Percentiles rank a stretch among this genome's conserved stretches.
Conservation (phyloP, 2,888 invertebrate genomes). For the Kuschelorhynchus macadamiae region DNA sequence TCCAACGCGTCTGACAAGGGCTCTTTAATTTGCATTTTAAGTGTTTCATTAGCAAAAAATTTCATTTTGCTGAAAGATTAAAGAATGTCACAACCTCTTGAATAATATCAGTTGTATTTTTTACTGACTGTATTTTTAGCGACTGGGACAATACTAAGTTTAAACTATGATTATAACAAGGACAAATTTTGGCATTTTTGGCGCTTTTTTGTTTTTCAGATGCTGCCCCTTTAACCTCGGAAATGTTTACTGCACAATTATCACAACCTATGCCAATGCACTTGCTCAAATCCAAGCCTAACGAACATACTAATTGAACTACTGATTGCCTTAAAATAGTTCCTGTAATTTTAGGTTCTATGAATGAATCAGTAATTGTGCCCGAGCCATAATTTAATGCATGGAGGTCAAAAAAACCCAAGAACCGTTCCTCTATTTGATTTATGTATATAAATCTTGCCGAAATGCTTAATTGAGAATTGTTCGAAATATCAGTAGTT, state of each 20-base stretch:
- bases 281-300: constrained; percentile 16
- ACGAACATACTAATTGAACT: background rate
- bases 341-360: constrained; percentile 18
- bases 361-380: background rate
- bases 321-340: constrained; percentile 8
- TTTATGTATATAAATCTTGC: constrained; percentile 16
- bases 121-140: constrained; percentile 6
- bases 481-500: constrained; percentile 33
- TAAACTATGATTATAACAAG: constrained; percentile 15
- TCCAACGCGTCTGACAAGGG: too few species aligned
- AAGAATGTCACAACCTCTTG: constrained; percentile 22
- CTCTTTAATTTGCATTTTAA: too few species aligned
- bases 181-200: constrained; percentile 19
- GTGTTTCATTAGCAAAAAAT: too few species aligned
- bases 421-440: constrained; percentile 15
- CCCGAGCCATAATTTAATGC: constrained; percentile 14
- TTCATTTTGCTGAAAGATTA: too few species aligned
- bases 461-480: constrained; percentile 25
- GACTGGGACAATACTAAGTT: constrained; percentile 15
- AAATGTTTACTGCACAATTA: constrained; percentile 13
- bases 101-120: constrained; percentile 10
- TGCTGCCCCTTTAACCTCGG: constrained; percentile 20
- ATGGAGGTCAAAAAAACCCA: constrained; percentile 28
- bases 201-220: constrained; percentile 16
- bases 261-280: too few species aligned